Conservation (phyloP, 2,797 vertebrate genomes). For the Anas bahamensis region DNA sequence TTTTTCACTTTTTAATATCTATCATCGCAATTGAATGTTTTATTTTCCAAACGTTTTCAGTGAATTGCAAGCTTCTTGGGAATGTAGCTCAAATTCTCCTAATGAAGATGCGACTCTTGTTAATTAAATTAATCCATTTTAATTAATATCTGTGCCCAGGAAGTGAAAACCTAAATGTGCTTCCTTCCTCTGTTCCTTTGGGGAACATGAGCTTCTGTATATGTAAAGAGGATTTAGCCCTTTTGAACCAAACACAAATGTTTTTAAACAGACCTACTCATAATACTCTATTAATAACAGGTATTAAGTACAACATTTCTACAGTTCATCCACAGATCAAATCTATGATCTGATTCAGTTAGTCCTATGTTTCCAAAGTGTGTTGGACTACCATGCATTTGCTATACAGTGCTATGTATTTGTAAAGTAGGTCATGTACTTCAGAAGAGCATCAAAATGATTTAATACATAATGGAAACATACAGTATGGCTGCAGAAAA, state of each 20-base stretch:
- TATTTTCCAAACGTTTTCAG: constrained; percentile 12
- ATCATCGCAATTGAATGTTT: background rate
- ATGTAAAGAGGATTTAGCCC: background rate
- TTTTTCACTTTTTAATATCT: constrained; percentile 17
- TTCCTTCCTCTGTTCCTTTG: background rate
- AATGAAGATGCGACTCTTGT: background rate
- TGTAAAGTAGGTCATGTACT: background rate
- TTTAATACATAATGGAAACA: background rate
- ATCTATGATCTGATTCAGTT: background rate
- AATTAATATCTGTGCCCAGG: background rate
- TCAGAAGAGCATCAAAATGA: background rate
- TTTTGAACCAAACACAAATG: background rate
- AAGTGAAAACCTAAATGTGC: background rate
- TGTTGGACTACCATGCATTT: background rate
- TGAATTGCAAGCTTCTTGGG: background rate
- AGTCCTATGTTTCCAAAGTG: background rate
- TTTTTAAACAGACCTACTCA: background rate
- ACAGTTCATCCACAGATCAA: constrained; percentile 4
- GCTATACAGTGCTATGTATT: background rate
- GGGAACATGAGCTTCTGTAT: background rate
- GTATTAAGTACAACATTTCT: background rate
- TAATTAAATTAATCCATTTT: constrained; percentile 38
- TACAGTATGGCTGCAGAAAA: background rate
- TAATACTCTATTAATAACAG: background rate
- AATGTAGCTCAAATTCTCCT: background rate